phyloP scores from a whole-genome alignment of 2,113 vertebrate species.

The Salvelinus fontinalis region DNA sequence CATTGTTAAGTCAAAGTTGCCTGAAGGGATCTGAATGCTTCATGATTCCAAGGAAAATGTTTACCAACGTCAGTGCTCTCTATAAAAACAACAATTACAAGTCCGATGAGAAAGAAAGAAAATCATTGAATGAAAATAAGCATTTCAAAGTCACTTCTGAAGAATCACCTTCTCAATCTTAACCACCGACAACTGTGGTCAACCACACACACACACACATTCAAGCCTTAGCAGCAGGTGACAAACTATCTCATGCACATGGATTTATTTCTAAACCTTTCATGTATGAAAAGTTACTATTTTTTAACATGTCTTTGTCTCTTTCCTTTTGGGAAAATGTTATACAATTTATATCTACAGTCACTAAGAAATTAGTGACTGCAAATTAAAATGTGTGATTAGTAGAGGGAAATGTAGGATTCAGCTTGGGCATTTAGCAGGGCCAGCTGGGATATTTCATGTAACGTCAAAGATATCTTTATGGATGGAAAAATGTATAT shows the following conservation, averaged over 20 bases:
- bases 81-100: not conserved
- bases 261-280: conserved; percentile 19
- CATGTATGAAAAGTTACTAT: conserved; percentile 24
- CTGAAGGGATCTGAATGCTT: not conserved
- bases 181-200: conserved; percentile 8
- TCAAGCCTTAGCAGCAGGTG: conserved; percentile 46
- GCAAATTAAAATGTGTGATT: conserved; percentile 22
- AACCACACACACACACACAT: conserved; percentile 26
- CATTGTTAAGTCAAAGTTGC: not conserved
- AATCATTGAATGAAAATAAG: not conserved
- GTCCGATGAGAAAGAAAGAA: not conserved
- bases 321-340: not conserved
- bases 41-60: not conserved
- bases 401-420: not conserved
- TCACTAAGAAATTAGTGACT: conserved; percentile 18
- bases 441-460: conserved; percentile 1
- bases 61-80: not conserved
- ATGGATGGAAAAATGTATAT: no score
- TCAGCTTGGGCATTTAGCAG: not conserved
- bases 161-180: not conserved
- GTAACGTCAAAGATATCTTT: no score
- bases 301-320: not conserved
- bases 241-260: conserved; percentile 31
- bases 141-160: not conserved
- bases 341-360: not conserved